These are phyloP conservation scores for Eupeodes latifasciatus DNA, from an alignment of 2,888 invertebrate genomes.

Conservation along the genomic window DNA sequence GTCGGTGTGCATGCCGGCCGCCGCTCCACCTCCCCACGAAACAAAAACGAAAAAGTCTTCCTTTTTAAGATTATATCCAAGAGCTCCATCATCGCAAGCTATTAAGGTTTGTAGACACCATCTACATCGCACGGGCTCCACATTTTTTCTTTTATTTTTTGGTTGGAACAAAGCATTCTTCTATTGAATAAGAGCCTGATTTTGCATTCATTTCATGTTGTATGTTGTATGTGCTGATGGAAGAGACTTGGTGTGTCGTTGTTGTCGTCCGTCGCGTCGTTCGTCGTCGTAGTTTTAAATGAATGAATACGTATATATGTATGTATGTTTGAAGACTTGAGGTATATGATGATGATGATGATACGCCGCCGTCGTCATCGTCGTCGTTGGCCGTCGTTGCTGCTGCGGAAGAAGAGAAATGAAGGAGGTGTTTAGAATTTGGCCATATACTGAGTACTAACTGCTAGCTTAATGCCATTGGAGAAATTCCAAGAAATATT, in stretches of 20 bases:
- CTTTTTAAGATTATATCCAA: slow-evolving; percentile 36
- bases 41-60: slow-evolving; percentile 39
- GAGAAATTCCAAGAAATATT: slow-evolving; percentile 73
- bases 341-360: neutral
- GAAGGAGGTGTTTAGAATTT: slow-evolving; percentile 72
- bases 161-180: slow-evolving; percentile 24
- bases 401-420: neutral
- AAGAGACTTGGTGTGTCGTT: slow-evolving; percentile 46
- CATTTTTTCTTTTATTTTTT: neutral
- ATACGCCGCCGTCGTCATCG: too few species aligned
- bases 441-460: slow-evolving; percentile 53
- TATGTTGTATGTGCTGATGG: slow-evolving; percentile 17
- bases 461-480: slow-evolving; percentile 46
- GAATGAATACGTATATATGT: slow-evolving; percentile 43
- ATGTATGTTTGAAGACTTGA: neutral
- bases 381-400: too few species aligned
- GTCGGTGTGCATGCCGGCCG: slow-evolving; percentile 17
- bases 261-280: too few species aligned
- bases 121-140: slow-evolving; percentile 12
- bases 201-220: slow-evolving; percentile 73
- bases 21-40: slow-evolving; percentile 10
- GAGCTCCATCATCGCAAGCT: slow-evolving; percentile 34
- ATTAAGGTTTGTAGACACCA: slow-evolving; percentile 66
- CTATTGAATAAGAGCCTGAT: slow-evolving; percentile 63
- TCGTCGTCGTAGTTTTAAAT: slow-evolving; percentile 47